A percentile compares a stretch with the other conserved stretches of the same genome.
Conservation (phyloP, 2,797 vertebrate species). For the Lemur catta region DNA sequence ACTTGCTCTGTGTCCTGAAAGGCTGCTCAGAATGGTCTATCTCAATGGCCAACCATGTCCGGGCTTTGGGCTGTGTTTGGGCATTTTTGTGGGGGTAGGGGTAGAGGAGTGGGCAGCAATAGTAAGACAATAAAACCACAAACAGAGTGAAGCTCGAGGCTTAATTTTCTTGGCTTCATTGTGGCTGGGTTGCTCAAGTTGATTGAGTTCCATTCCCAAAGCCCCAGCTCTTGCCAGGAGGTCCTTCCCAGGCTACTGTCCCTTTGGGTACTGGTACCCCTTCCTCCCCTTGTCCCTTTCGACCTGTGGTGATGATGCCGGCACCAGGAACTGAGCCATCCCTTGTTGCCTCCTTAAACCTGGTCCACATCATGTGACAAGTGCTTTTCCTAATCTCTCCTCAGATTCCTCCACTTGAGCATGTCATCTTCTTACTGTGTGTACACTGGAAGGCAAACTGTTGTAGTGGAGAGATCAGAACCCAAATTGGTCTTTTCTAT, state of each 20-base stretch:
- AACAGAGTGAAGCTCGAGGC: neutral
- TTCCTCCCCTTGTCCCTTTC: neutral
- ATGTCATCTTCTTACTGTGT: neutral
- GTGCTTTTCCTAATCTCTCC: neutral
- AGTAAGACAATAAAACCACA: neutral
- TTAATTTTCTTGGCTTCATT: neutral
- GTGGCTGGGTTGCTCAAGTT: no score
- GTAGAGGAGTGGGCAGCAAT: rapidly evolving
- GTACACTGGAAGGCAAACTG: neutral
- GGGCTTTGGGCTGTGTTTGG: neutral
- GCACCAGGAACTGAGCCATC: neutral
- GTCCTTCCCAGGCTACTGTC: neutral
- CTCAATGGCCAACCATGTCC: neutral
- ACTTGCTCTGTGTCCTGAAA: neutral
- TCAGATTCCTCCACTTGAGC: no score
- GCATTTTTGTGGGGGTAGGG: neutral
- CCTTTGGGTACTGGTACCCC: neutral
- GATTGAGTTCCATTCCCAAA: neutral
- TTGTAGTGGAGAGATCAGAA: neutral
- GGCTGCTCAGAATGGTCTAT: rapidly evolving
- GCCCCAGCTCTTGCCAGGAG: neutral
- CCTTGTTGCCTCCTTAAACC: neutral
- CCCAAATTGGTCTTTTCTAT: neutral
- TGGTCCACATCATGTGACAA: neutral
- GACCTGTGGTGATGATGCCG: neutral